Conservation (phyloP, 2,797 vertebrate species). For the Argyrosomus regius region DNA sequence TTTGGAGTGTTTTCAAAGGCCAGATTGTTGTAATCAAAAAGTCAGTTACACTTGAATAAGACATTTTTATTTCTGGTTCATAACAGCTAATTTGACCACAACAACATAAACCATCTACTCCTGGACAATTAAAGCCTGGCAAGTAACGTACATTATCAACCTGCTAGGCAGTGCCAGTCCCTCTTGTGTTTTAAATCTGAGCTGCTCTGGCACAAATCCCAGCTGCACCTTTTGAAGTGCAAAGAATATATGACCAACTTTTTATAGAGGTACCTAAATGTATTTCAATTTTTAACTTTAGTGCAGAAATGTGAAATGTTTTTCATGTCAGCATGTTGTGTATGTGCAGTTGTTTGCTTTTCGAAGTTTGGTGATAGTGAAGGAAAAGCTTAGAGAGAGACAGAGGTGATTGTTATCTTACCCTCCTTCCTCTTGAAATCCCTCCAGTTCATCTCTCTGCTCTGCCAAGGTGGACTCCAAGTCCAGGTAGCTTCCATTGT, state of each 20-base stretch:
- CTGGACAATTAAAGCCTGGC: conserved; percentile 48
- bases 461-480: conserved; percentile 97
- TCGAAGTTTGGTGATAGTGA: conserved; percentile 18
- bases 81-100: conserved; percentile 37
- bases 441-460: conserved; percentile 95
- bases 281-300: conserved; percentile 38
- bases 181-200: conserved; percentile 54
- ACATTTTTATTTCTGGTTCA: conserved; percentile 34
- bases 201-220: conserved; percentile 33
- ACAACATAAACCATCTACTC: conserved; percentile 46
- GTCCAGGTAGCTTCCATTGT: conserved; percentile 97
- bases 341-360: conserved; percentile 11
- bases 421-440: conserved; percentile 96
- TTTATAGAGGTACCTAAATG: conserved; percentile 27
- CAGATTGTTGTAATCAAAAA: conserved; percentile 54
- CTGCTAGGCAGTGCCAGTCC: conserved; percentile 44
- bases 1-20: conserved; percentile 41
- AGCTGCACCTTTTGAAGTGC: conserved; percentile 58
- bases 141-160: conserved; percentile 48
- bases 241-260: conserved; percentile 34
- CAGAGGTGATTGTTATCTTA: conserved; percentile 82
- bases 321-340: conserved; percentile 2
- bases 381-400: conserved; percentile 23
- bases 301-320: conserved; percentile 13
- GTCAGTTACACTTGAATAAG: conserved; percentile 28